Percentiles rank a stretch among this genome's conserved stretches.
Conservation (phyloP, 2,797 vertebrate species). For the Anguilla anguilla region DNA sequence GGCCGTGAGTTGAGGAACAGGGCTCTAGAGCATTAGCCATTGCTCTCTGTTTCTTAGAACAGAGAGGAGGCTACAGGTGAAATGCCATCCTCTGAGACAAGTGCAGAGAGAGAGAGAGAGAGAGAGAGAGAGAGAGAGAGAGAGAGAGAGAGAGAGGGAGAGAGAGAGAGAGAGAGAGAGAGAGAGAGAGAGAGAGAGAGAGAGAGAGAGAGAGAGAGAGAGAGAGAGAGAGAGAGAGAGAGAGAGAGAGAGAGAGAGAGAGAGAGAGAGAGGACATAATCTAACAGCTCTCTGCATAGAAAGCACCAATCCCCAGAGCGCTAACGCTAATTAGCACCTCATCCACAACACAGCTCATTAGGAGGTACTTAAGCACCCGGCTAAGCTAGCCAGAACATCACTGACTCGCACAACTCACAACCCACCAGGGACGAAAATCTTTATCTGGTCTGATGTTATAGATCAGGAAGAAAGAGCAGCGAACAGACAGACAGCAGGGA, state of each 20-base stretch:
- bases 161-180: neutral
- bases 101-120: neutral
- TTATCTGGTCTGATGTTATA: neutral
- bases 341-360: neutral
- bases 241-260: neutral
- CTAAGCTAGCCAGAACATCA: neutral
- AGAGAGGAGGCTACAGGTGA: neutral
- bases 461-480: neutral
- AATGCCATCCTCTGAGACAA: neutral
- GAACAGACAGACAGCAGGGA: neutral
- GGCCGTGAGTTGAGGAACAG: too few species aligned
- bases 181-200: neutral
- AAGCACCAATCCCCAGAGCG: neutral
- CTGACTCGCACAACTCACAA: neutral
- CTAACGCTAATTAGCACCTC: neutral
- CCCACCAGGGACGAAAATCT: too few species aligned
- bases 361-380: neutral
- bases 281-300: neutral
- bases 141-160: neutral
- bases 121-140: neutral
- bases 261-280: neutral
- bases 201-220: too few species aligned
- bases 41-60: neutral
- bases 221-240: too few species aligned
- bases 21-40: too few species aligned